Percentiles rank a stretch among this genome's conserved stretches.
These are phyloP conservation scores for Catharus fuscescens DNA, from an alignment of 2,113 vertebrate genomes.

Conservation along the genomic window DNA sequence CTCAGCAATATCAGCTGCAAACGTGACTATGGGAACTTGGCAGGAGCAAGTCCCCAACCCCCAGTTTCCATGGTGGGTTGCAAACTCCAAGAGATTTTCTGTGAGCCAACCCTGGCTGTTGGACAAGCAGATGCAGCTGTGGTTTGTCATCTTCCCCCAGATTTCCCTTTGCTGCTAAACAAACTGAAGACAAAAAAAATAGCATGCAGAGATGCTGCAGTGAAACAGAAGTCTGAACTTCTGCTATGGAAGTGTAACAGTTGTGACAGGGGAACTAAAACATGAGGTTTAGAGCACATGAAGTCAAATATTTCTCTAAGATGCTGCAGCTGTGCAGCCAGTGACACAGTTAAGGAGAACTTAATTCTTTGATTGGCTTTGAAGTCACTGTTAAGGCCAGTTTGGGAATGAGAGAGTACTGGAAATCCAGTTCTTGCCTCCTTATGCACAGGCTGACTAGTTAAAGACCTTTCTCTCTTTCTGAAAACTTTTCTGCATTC, in stretches of 20 bases:
- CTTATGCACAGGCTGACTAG: background rate
- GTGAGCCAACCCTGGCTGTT: background rate
- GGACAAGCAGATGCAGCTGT: background rate
- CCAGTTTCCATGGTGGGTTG: background rate
- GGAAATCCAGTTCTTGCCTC: background rate
- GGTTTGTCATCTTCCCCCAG: background rate
- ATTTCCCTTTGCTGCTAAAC: background rate
- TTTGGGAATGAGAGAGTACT: background rate
- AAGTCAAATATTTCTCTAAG: background rate
- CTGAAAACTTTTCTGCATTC: background rate
- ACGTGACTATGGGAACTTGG: background rate
- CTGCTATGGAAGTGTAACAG: background rate
- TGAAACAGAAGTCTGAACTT: background rate
- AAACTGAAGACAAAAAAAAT: background rate
- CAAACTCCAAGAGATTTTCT: background rate
- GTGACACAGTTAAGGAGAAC: background rate
- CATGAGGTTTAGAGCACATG: background rate
- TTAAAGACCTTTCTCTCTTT: background rate
- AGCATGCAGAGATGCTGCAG: background rate
- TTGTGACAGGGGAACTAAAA: background rate
- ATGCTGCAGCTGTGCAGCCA: background rate
- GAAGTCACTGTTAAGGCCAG: background rate
- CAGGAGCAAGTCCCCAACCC: background rate
- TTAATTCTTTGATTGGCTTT: background rate
- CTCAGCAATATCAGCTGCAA: background rate